Base-by-base conservation (phyloP, 2,797 vertebrate species). In the Urocyon cinereoargenteus region DNA sequence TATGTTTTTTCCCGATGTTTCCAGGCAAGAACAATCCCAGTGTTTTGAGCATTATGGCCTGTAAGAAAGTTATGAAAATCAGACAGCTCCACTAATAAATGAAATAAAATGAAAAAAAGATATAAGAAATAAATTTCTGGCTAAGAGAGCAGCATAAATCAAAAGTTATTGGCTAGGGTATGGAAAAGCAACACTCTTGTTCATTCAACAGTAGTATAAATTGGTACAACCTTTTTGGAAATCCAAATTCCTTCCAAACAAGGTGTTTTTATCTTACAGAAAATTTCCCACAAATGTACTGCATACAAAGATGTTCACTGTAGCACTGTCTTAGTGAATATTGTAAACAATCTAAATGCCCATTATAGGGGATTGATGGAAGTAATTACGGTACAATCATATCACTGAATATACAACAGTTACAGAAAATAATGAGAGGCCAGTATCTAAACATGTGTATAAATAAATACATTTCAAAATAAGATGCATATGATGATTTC, bases 21-120 rank as follows among this genome's bases (percentile, higher is more conserved):
- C 31, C 2, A 4, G 77, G 16, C 6, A 64, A 82, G 55, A 92
- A 83, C 24, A 59, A 3, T 5, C 26, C 13, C 72, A 68, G 61
- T 1, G 14, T 26, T 68, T 57, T 28, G 40, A 90, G 40, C 7
- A 73, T 19, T 22, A 84, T 1, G 45, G 21, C 31, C 79, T n/a
- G 64, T 31, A 83, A 66, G 26, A 59, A 94, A 66, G 34, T 59
- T 70, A 62, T 19, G 55, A 73, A 57, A 49, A 70, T 36, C 36
- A 31, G 78, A 94, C 19, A 86, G 77, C 19, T 64, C 12, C 31
- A 55, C n/a, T 92, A 83, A 51, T n/a, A 82, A 85, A 61, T 19
- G 22, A 85, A 94, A 83, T 68, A 64, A 92, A 95, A 83, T 90
- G 13, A 83, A 92, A 78, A 49, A 83, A 31, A 91, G 51, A 72